These are phyloP conservation scores for Callitettix versicolor DNA, from an alignment of 1,140 invertebrate genomes.

Conservation along the genomic window DNA sequence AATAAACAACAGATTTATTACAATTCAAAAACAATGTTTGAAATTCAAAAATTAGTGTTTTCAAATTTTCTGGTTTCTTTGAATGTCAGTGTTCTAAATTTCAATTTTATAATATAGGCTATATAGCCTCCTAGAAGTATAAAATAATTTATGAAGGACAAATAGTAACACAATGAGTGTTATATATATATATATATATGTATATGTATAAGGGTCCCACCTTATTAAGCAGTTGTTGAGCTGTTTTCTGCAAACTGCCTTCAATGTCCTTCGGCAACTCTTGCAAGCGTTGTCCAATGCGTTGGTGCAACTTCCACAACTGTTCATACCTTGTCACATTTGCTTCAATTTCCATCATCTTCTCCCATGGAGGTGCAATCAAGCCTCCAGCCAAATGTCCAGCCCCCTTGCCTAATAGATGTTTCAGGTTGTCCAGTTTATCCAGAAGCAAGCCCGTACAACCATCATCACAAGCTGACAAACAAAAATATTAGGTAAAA, in stretches of 20 bases:
- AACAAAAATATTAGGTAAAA: too few relatives aligned
- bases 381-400: conserved; percentile 46
- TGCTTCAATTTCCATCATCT: conserved; percentile 31
- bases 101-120: too few relatives aligned
- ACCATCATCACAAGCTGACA: conserved; percentile 80
- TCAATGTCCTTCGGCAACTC: conserved; percentile 18
- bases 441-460: conserved; percentile 78
- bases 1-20: too few relatives aligned
- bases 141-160: too few relatives aligned
- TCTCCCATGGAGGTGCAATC: conserved; percentile 64
- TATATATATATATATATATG: too few relatives aligned
- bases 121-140: too few relatives aligned
- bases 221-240: conserved; percentile 25
- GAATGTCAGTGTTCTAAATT: too few relatives aligned
- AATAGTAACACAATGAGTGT: too few relatives aligned
- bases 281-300: conserved; percentile 10
- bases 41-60: too few relatives aligned
- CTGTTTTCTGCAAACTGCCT: conserved; percentile 24
- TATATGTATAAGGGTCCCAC: too few relatives aligned
- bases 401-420: conserved; percentile 39
- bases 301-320: conserved; percentile 5
- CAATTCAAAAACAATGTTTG: too few relatives aligned
- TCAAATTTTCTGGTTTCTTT: too few relatives aligned
- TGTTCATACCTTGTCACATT: conserved; percentile 13
- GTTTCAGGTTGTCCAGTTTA: conserved; percentile 50